A percentile compares a stretch with the other conserved stretches of the same genome.
Evolutionary conservation across 1,140 invertebrate species (phyloP).

Genomic region (Leptoteleia sp.): DNA sequence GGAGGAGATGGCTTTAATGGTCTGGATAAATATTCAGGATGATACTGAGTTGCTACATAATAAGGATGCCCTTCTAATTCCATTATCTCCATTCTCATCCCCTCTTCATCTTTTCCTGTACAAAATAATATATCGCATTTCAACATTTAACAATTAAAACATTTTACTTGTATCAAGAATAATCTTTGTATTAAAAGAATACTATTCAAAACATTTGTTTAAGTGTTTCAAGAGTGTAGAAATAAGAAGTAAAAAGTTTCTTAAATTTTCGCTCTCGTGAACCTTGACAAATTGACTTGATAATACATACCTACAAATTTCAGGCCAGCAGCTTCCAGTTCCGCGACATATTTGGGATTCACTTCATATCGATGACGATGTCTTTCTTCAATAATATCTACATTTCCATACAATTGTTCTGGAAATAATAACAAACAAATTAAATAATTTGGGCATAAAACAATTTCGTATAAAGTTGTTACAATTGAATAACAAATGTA

Average conservation of each 20-base stretch:
- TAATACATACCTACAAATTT: conserved; percentile 90
- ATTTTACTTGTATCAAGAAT: neutral
- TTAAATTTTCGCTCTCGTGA: too few relatives aligned
- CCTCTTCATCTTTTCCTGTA: conserved; percentile 83
- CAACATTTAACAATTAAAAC: neutral
- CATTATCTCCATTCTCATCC: conserved; percentile 93
- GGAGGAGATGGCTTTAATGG: conserved; percentile 97
- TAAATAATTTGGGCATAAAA: too few relatives aligned
- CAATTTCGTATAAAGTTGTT: too few relatives aligned
- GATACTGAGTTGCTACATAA: conserved; percentile 97
- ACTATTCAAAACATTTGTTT: too few relatives aligned
- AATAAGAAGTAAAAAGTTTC: too few relatives aligned
- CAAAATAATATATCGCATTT: too few relatives aligned
- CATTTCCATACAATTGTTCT: conserved; percentile 92
- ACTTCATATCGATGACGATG: conserved; percentile 98
- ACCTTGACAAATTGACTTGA: too few relatives aligned
- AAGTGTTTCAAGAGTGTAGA: neutral
- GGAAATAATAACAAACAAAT: too few relatives aligned
- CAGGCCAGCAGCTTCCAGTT: conserved; percentile 91
- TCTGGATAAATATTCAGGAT: conserved; percentile 97
- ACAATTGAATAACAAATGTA: too few relatives aligned
- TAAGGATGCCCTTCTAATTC: conserved; percentile 90
- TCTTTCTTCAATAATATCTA: conserved; percentile 92
- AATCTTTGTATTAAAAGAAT: too few relatives aligned
- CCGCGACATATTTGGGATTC: conserved; percentile 91